Base-by-base conservation (phyloP, 1,140 invertebrate species). In the Philopotamus ludificatus region DNA sequence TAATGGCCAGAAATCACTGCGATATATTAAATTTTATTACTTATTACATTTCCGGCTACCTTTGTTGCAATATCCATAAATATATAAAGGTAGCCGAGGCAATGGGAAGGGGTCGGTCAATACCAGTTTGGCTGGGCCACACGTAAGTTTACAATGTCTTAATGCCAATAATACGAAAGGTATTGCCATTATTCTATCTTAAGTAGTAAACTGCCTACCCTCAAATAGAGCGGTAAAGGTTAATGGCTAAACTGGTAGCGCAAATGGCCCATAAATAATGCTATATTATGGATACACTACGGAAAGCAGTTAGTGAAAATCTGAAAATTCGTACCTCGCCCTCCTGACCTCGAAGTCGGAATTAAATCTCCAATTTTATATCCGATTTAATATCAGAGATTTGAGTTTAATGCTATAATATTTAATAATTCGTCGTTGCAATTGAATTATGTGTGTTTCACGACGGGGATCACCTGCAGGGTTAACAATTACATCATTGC, bases 221-320 rank as follows among this genome's bases (percentile, higher is more conserved):
- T 62, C 53, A 62, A 60, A 55, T 67, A 50, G 39, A 60, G 66
- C 66, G 51, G 51, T 67, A 63, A 67, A 67, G 66, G 66, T 67
- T 67, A 67, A 67, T 67, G 66, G 44, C 66, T 62, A 54, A 55
- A 63, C 60, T 49, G 66, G 50, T 44, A 59, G 54, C 50, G 66
- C 20, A 63, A 67, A 67, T 67, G 66, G 66, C 26, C 66, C 51
- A 67, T 67, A 67, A 67, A 67, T 67, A 67, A 63, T 50, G 44
- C 34, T 58, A 39, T 49, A 58, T 67, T 67, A 67, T 67, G 57
- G 47, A 62, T 62, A 53, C 50, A 34, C 25, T 39, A 28, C 23
- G 23, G 15, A 41, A 50, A 42, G 34, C 34, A 26, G 34, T 57
- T 57, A 34, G 23, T 34, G 7, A 34, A 54, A 54, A 25, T 54